phyloP scores from a whole-genome alignment of 2,888 invertebrate species.

The Exephanes ischioxanthus region DNA sequence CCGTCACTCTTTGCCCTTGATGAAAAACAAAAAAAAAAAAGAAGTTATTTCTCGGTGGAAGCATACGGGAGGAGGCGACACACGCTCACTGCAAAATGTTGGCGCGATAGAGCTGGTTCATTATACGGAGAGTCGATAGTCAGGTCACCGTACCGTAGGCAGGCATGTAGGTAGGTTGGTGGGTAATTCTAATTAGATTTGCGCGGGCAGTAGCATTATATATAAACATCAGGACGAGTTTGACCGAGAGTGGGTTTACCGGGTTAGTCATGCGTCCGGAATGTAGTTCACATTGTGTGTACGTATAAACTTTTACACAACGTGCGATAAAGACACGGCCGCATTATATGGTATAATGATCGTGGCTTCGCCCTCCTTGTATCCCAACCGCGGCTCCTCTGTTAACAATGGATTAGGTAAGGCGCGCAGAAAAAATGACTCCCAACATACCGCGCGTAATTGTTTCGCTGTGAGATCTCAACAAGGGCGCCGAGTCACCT shows the following conservation, averaged over 20 bases:
- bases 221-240: slow-evolving; percentile 39
- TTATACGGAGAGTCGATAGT: background rate
- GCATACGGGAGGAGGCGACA: background rate
- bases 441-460: background rate
- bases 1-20: background rate
- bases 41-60: background rate
- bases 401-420: background rate
- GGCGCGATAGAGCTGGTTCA: background rate
- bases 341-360: background rate
- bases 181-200: slow-evolving; percentile 73
- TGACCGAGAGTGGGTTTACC: slow-evolving; percentile 63
- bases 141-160: slow-evolving; percentile 37
- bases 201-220: slow-evolving; percentile 57
- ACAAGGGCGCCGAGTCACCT: too few relatives aligned
- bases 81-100: background rate
- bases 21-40: background rate
- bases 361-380: background rate
- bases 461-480: background rate
- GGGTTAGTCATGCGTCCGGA: slow-evolving; percentile 74
- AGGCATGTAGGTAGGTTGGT: slow-evolving; percentile 59
- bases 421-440: background rate
- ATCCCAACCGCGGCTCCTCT: background rate
- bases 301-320: slow-evolving; percentile 2
- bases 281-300: slow-evolving; percentile 77
- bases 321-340: background rate